Evolutionary conservation across 2,888 invertebrate genomes (phyloP), one percentile per base, ranked within the genome.

Genomic region (Harpalus rufipes): DNA sequence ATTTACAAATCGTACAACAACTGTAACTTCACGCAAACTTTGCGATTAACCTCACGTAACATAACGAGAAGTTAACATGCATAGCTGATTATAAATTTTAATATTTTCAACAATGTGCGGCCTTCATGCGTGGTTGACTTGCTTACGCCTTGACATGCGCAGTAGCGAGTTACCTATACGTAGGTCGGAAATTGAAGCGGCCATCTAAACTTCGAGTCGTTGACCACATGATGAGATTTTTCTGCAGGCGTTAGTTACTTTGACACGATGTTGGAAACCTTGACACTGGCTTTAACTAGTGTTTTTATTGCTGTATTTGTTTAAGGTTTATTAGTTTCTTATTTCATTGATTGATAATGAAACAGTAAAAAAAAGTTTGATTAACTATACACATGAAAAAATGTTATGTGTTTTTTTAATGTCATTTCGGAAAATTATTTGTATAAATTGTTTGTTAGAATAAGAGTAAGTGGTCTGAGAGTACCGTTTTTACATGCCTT

Each of bases 231-330:
- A 84, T 84, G 76, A 39, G 78, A 44, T 84, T 83, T 83, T 83
- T 59, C 63, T 74, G 61, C 59, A 16, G 76, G 72, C 72, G 41
- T 74, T 74, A 74, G 72, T 41, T 10, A 74, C 72, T 84, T 84
- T 56, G 84, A 84, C 84, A 84, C 65, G 84, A 84, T 84, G 61
- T 80, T 61, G 78, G 84, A 84, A 84, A 84, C 84, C 84, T 84
- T 84, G 84, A 84, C 78, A 78, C 44, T 84, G 65, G 32, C n/a
- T 32, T 82, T 82, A 82, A 76, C 10, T 51, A 12, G 0, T 0
- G 78, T 58, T 78, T 76, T 78, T 25, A 58, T 78, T 78, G 59
- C 16, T 78, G 14, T 56, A 78, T 78, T 78, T 76, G 21, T 78
- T 58, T 58, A 18, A 18, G 21, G 14, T 32, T 68, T 16, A 16